Percentiles rank a stretch among this genome's conserved stretches.
These are phyloP conservation scores for Tipula vernalis DNA, from an alignment of 2,888 invertebrate species.

Conservation along the genomic window DNA sequence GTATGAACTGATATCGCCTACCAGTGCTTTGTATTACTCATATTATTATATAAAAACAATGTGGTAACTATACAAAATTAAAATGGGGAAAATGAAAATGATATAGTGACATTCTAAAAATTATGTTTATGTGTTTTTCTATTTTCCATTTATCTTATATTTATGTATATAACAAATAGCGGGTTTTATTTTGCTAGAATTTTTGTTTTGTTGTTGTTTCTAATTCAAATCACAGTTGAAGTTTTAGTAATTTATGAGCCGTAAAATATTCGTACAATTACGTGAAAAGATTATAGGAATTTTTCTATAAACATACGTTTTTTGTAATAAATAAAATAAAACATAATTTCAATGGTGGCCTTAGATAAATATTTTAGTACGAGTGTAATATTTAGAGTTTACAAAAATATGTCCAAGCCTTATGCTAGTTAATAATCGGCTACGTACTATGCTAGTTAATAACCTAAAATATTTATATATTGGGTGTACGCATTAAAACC, in stretches of 20 bases:
- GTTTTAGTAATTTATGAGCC: background rate
- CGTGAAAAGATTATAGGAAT: background rate
- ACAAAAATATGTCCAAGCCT: no score
- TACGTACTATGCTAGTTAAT: no score
- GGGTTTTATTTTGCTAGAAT: background rate
- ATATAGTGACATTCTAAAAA: background rate
- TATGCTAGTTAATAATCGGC: no score
- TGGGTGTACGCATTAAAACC: no score
- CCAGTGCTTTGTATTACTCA: background rate
- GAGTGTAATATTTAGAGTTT: no score
- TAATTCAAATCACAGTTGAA: background rate
- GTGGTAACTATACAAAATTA: background rate
- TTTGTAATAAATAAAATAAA: background rate
- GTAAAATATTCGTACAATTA: background rate
- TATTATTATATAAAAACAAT: background rate
- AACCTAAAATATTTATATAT: no score
- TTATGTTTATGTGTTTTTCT: background rate
- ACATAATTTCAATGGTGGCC: background rate
- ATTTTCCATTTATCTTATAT: background rate
- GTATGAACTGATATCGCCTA: background rate
- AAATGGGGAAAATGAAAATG: background rate
- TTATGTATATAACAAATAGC: background rate
- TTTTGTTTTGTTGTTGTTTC: background rate
- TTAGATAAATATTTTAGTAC: no score
- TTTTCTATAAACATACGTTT: background rate